phyloP scores from a whole-genome alignment of 2,888 invertebrate species.

The Hypsopygia costalis region DNA sequence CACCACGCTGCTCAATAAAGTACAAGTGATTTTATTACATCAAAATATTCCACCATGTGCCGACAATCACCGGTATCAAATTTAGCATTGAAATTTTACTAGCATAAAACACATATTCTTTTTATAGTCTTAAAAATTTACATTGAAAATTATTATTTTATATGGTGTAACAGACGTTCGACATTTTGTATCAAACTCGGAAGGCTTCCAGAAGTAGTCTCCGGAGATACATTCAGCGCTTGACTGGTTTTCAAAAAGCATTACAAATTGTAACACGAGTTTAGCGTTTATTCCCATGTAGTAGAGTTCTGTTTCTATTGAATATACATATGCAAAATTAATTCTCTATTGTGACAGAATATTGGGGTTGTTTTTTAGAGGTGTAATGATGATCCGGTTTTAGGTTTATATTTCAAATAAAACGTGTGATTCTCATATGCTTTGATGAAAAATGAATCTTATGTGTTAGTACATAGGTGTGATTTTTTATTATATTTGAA shows the following conservation, averaged over 20 bases:
- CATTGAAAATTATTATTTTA: too few species aligned
- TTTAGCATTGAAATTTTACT: too few species aligned
- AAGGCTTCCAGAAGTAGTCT: constrained; percentile 17
- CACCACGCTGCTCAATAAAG: too few species aligned
- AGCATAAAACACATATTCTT: too few species aligned
- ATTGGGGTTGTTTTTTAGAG: constrained; percentile 3
- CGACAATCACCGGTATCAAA: too few species aligned
- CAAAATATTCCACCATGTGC: too few species aligned
- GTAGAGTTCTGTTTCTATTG: constrained; percentile 11
- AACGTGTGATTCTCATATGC: neutral
- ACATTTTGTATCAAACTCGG: constrained; percentile 18
- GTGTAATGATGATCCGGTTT: constrained; percentile 6
- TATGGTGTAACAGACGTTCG: constrained; percentile 12
- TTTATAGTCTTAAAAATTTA: too few species aligned
- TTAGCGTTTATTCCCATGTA: constrained; percentile 4
- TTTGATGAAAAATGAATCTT: neutral
- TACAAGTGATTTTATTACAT: too few species aligned
- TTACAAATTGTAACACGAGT: constrained; percentile 8
- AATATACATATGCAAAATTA: constrained; percentile 14
- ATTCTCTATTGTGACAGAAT: constrained; percentile 8
- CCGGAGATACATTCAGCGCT: constrained; percentile 21
- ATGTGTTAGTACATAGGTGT: neutral
- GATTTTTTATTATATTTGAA: neutral
- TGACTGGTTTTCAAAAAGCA: constrained; percentile 13
- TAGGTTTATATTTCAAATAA: neutral